Base-by-base conservation (phyloP, 2,888 invertebrate genomes). In the Sminthurides aquaticus region DNA sequence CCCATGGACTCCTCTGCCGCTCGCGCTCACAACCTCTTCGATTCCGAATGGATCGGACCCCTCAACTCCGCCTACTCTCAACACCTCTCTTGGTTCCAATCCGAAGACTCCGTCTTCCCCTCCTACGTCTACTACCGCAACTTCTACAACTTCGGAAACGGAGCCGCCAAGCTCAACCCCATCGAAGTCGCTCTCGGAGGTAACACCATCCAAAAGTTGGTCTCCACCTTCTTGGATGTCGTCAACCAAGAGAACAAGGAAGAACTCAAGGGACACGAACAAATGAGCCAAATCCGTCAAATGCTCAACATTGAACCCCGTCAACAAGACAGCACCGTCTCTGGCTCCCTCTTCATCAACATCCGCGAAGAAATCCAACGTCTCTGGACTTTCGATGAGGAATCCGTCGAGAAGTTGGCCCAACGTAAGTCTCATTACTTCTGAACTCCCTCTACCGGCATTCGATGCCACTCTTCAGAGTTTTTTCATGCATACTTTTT, bases 351-450 rank as follows among this genome's bases (percentile, higher is more conserved):
- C 25, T 67, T 62, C 60, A 24, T 74, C 57, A 71, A 67, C 28
- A 55, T 73, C 67, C 69, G 71, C 57, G 64, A 71, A 55, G 69
- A 71, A 61, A 71, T 74, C 61, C 67, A 70, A 67, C 69, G 71
- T 52, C 48, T 74, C 24, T 69, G 54, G 55, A 52, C 67, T 26
- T 20, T 67, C 65, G 62, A 67, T 48, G 65, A 65, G 34, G 22
- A 67, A 28, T 18, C 49, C 48, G 64, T 52, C 63, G 56, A 49
- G 27, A n/a, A 62, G 18, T 55, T 70, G 29, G 67, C 64, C 29
- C 54, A 64, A 59, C 59, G 59, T 59, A 18, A 60, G 64, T 52
- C n/a, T n/a, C 49, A 15, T 20, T 59, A 29, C 20, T n/a, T 22
- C 48, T 49, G 29, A 34, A 49, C 25, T 28, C 18, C 2, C 1